Base-by-base conservation (phyloP, 2,113 vertebrate species). In the Falcunculus frontatus region DNA sequence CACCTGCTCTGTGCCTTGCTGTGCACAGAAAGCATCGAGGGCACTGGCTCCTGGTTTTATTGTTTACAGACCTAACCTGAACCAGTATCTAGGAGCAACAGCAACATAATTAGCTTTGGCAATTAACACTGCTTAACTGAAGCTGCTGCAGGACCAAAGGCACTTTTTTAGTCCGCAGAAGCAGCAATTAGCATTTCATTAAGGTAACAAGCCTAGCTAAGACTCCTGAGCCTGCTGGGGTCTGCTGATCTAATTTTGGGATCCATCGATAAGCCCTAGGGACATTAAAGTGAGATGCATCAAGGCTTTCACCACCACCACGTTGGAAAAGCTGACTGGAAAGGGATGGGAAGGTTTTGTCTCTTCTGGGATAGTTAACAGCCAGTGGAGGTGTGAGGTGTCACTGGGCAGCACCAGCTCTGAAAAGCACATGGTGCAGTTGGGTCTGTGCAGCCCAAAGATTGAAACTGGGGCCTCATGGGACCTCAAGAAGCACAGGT, bases 161-260 rank as follows among this genome's bases (percentile, higher is more conserved):
- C 84, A 27, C 87, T 83, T 90, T 93, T 95, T 84, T 13, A 77
- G 93, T 42, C 83, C 59, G 79, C 68, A 94, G 52, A 88, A 90
- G 85, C 64, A 84, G 93, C 90, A 95, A 96, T 96, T 96, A 97
- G 90, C 5, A 8, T 96, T 93, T 96, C 89, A 65, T 94, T 94
- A 88, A 80, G 74, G 82, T 77, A 96, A 94, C 84, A 79, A 94
- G 90, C 70, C 67, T 46, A 50, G 78, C 78, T 85, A 90, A 52
- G 42, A 33, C 93, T 91, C 30, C 78, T 80, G 91, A 87, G 78
- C 80, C 84, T 90, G 62, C 70, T 49, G 7, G 42, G 68, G 64
- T 87, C 60, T 91, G 79, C 70, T 94, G 70, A 95, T 95, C 87
- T 92, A 63, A 96, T 94, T 95, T 92, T 57, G 84, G 87, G 75